A percentile compares a stretch with the other conserved stretches of the same genome.
These are phyloP conservation scores for Sebastes fasciatus DNA, from an alignment of 2,113 vertebrate species.

Conservation along the genomic window DNA sequence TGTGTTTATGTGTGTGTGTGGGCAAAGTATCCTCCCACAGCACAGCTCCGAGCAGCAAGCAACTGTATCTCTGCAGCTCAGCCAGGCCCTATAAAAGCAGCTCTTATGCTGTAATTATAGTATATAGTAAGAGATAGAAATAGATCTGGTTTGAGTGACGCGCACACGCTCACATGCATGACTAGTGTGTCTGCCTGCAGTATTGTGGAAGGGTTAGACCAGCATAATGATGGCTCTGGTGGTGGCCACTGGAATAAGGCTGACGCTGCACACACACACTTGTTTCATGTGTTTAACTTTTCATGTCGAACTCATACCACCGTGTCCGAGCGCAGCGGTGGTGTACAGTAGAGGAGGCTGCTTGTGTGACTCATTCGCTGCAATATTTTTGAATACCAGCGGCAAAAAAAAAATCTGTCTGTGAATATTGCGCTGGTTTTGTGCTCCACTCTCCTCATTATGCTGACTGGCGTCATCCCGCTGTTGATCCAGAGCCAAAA, in stretches of 20 bases:
- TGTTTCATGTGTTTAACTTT: constrained; percentile 54
- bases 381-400: not conserved
- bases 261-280: constrained; percentile 60
- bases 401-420: not conserved
- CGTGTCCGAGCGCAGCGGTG: not conserved
- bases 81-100: constrained; percentile 59
- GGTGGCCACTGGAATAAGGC: constrained; percentile 66
- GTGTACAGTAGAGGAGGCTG: not conserved
- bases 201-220: constrained; percentile 27
- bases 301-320: constrained; percentile 21
- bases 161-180: constrained; percentile 37
- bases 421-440: not conserved
- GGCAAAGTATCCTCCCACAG: constrained; percentile 46
- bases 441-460: not conserved
- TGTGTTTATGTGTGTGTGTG: constrained; percentile 1
- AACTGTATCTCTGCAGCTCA: constrained; percentile 11
- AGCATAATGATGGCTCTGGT: constrained; percentile 59
- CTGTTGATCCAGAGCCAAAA: constrained; percentile 9
- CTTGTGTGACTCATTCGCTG: constrained; percentile 27
- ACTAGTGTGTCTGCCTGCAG: constrained; percentile 37
- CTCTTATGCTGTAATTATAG: constrained; percentile 73
- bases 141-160: constrained; percentile 72
- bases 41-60: constrained; percentile 10
- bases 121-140: constrained; percentile 67
- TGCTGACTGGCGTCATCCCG: constrained; percentile 5